Evolutionary conservation across 1,140 invertebrate species (phyloP).

Genomic region (Trachelipus rathkii): DNA sequence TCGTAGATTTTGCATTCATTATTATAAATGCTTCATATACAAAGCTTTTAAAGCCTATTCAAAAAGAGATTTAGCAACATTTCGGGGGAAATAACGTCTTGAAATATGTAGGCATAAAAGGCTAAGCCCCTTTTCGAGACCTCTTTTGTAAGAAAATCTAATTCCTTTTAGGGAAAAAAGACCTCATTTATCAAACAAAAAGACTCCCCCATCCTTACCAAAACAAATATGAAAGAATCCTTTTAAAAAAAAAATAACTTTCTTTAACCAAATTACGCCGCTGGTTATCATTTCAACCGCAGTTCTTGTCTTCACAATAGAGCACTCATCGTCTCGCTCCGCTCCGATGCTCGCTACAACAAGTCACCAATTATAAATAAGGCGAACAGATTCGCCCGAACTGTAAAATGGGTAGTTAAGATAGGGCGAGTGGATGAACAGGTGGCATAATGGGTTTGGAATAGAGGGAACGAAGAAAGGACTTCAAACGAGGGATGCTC

Average conservation of each 20-base stretch:
- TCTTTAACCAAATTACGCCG: background rate
- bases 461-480: background rate
- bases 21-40: no score
- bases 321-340: background rate
- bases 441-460: constrained; percentile 23
- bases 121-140: no score
- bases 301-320: background rate
- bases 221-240: background rate
- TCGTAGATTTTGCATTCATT: no score
- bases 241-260: background rate
- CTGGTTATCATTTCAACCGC: background rate
- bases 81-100: no score
- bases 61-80: no score
- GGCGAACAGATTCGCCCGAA: constrained; percentile 1
- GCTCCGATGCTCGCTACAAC: constrained; percentile 10
- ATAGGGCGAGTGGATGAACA: constrained; percentile 13
- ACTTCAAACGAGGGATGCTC: background rate
- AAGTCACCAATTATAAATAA: constrained; percentile 4
- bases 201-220: background rate
- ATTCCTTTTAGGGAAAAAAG: background rate
- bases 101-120: no score
- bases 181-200: constrained; percentile 1
- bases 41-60: no score
- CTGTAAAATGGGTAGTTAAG: constrained; percentile 17
- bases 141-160: no score